Evolutionary conservation across 1,140 invertebrate species (phyloP).

Genomic region (Gyrodactylus bullatarudis): DNA sequence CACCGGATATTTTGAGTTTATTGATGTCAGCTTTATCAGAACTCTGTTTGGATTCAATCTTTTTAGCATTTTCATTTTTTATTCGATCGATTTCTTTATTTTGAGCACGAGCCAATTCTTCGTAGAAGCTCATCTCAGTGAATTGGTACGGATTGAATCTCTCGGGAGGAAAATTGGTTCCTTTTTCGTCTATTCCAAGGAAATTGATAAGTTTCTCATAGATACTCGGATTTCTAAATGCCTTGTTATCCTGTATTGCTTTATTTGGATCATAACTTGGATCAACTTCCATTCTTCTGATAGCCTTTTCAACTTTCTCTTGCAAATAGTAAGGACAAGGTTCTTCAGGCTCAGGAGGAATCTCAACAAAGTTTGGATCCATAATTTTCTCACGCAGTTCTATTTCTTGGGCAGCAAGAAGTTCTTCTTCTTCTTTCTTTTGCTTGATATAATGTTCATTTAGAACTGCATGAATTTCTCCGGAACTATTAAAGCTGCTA

Average conservation of each 20-base stretch:
- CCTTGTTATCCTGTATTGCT: constrained; percentile 8
- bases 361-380: background rate
- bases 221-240: constrained; percentile 10
- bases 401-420: background rate
- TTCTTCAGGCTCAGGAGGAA: background rate
- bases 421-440: background rate
- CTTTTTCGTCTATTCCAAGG: constrained; percentile 10
- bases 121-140: constrained; percentile 5
- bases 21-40: background rate
- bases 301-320: background rate
- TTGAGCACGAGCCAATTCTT: constrained; percentile 1
- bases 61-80: constrained; percentile 1
- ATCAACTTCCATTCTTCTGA: background rate
- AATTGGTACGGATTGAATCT: constrained; percentile 8
- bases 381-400: background rate
- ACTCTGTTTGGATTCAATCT: background rate
- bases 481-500: background rate
- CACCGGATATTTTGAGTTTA: background rate
- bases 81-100: constrained; percentile 4
- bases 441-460: background rate
- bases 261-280: background rate
- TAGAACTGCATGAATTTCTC: background rate
- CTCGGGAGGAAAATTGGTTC: constrained; percentile 10
- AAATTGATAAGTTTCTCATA: constrained; percentile 10
- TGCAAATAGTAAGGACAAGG: background rate